Evolutionary conservation across 2,797 vertebrate genomes (phyloP), one percentile per base, ranked within the genome.

Genomic region (Diplodus sargus): DNA sequence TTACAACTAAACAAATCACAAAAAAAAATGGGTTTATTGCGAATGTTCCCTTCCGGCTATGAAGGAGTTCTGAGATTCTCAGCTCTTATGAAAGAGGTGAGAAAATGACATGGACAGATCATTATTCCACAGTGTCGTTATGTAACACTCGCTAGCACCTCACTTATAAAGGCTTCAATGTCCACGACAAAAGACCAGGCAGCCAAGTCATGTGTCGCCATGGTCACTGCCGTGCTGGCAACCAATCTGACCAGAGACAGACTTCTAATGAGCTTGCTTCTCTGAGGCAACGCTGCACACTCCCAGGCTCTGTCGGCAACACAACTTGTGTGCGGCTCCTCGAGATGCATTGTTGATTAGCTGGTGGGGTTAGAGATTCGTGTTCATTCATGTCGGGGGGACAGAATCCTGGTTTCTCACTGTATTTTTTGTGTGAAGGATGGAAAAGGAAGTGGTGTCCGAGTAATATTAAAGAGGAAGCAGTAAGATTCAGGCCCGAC

Each of bases 181-280:
- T 87, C 64, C 67, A 47, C 51, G 64, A 76, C 68, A 70, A 87
- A 64, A 28, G 43, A 68, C 60, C 68, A 68, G 60, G 67, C 81
- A 74, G 74, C 70, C 76, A 58, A 86, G 78, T 85, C 67, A 60
- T 80, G 79, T 83, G 86, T 87, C 78, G 11, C 91, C 85, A 89
- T 86, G 84, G 87, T 85, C 87, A 89, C 86, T 70, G 78, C 81
- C 69, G 71, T 52, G 59, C 86, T 76, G 83, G 75, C 82, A 86
- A 67, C 59, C 69, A 63, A 70, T 87, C 85, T 82, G 88, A 91
- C 83, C 66, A 57, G 79, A 81, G 69, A 87, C 78, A 67, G 85
- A 87, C 81, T 86, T 76, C 72, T 86, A 85, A 87, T 86, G 87
- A 87, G 83, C 77, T 83, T 16, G 8, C 69, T 67, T 48, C 85